Evolutionary conservation across 2,797 vertebrate species (phyloP).

Genomic region (Amblyraja radiata): DNA sequence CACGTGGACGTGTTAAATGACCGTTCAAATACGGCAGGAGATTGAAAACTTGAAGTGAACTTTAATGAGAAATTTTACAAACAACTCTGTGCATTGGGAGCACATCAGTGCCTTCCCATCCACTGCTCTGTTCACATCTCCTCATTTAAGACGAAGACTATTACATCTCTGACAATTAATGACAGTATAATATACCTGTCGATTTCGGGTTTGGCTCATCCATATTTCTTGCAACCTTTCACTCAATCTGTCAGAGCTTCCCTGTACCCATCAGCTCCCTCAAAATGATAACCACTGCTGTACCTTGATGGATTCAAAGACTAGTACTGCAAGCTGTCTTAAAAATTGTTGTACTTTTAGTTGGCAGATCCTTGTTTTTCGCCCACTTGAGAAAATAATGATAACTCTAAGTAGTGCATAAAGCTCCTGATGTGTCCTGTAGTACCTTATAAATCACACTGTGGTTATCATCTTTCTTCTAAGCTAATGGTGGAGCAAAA

Average conservation of each 20-base stretch:
- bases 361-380: background rate
- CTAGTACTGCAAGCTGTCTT: background rate
- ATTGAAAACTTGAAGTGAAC: background rate
- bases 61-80: background rate
- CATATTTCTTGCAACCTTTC: background rate
- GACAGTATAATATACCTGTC: background rate
- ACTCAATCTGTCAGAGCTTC: background rate
- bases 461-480: background rate
- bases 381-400: background rate
- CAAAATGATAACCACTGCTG: background rate
- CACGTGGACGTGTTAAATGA: background rate
- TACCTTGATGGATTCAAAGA: background rate
- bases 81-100: too few relatives aligned
- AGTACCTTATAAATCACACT: constrained; percentile 19
- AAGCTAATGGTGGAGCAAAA: background rate
- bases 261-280: too few relatives aligned
- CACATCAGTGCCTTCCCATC: background rate
- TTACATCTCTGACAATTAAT: background rate
- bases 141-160: too few relatives aligned
- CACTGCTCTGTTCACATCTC: too few relatives aligned
- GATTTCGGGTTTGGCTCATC: background rate
- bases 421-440: background rate
- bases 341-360: background rate
- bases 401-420: background rate
- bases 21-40: too few relatives aligned